These are phyloP conservation scores for Manis crassicaudata DNA, from an alignment of 2,797 vertebrate genomes.

Conservation along the genomic window DNA sequence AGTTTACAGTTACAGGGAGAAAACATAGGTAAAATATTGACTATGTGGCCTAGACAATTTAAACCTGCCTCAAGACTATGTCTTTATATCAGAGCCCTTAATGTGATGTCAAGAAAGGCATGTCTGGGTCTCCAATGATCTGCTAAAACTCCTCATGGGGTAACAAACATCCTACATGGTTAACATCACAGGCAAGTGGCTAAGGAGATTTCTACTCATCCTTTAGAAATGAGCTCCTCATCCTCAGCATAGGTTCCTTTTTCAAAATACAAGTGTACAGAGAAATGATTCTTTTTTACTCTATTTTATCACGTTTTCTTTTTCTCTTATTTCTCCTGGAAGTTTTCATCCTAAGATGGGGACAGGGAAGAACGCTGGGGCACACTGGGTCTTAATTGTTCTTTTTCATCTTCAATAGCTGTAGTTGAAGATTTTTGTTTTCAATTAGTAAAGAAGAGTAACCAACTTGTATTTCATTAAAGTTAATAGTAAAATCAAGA, in stretches of 20 bases:
- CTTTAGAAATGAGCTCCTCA: neutral
- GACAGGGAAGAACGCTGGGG: neutral
- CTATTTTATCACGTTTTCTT: neutral
- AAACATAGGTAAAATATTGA: conserved; percentile 6
- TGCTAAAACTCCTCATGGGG: neutral
- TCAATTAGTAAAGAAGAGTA: conserved; percentile 16
- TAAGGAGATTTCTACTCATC: neutral
- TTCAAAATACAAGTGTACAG: neutral
- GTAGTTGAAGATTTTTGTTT: conserved; percentile 26
- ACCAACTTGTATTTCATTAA: neutral
- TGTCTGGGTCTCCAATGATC: neutral
- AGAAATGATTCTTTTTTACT: neutral
- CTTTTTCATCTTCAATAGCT: neutral
- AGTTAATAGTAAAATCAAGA: neutral
- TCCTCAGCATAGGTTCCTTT: neutral
- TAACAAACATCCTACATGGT: neutral
- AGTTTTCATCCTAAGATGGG: neutral
- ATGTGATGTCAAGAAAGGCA: neutral
- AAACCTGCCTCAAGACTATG: neutral
- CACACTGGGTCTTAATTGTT: neutral
- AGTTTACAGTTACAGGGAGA: neutral
- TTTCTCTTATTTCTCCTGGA: neutral
- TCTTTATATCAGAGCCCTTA: neutral
- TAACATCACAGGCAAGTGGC: neutral
- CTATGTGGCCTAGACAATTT: neutral